A percentile compares a stretch with the other conserved stretches of the same genome.
These are phyloP conservation scores for Peromyscus eremicus DNA, from an alignment of 2,797 vertebrate species.

Conservation along the genomic window DNA sequence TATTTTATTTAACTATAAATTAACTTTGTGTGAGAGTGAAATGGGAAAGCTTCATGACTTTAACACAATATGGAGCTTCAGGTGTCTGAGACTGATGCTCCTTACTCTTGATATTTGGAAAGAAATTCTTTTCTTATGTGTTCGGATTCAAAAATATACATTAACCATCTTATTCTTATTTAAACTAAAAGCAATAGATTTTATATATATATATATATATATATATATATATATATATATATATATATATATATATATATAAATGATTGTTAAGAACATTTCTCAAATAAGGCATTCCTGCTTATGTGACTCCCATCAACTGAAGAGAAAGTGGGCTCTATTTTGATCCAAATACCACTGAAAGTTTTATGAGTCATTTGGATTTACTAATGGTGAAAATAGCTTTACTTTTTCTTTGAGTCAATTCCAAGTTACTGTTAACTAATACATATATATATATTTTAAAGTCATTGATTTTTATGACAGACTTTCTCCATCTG, in stretches of 20 bases:
- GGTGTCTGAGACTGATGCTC: conserved; percentile 61
- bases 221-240: background rate
- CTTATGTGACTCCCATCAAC: conserved; percentile 76
- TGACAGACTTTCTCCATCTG: conserved; percentile 73
- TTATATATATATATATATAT: background rate
- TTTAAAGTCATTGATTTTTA: conserved; percentile 69
- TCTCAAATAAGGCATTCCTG: conserved; percentile 66
- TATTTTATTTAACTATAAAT: conserved; percentile 62
- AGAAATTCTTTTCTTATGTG: conserved; percentile 38
- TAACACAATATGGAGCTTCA: conserved; percentile 49
- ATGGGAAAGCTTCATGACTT: background rate
- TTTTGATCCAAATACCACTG: conserved; percentile 78
- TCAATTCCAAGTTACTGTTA: conserved; percentile 81
- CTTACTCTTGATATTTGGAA: conserved; percentile 55
- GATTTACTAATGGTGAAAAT: conserved; percentile 81
- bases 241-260: background rate
- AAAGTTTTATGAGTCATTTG: conserved; percentile 80
- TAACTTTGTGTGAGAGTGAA: background rate
- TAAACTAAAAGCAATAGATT: conserved; percentile 53
- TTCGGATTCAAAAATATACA: conserved; percentile 26
- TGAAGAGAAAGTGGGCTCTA: conserved; percentile 59
- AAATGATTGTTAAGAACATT: conserved; percentile 73
- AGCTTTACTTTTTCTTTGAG: conserved; percentile 75
- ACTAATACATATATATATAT: conserved; percentile 67
- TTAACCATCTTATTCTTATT: conserved; percentile 46